Percentiles rank a stretch among this genome's conserved stretches.
These are phyloP conservation scores for Odocoileus virginianus DNA, from an alignment of 2,113 vertebrate species.

Conservation along the genomic window DNA sequence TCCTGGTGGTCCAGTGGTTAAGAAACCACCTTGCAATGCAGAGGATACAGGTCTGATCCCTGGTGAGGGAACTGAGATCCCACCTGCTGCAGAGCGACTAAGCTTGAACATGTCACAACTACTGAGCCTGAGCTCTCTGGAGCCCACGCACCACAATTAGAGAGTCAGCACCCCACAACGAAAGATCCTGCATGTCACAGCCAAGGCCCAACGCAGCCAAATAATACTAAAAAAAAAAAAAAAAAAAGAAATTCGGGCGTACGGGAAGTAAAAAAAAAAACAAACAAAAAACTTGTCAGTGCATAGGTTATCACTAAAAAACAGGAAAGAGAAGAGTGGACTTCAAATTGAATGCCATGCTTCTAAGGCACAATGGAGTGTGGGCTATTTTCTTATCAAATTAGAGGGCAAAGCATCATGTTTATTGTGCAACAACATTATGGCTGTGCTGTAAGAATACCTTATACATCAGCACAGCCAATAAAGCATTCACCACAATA, in stretches of 20 bases:
- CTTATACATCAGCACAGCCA: not conserved
- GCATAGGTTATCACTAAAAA: not conserved
- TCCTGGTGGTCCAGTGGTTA: not conserved
- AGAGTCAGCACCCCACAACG: not conserved
- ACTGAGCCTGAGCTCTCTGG: not conserved
- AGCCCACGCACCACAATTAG: not conserved
- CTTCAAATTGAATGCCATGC: not conserved
- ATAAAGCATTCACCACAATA: conserved; percentile 1
- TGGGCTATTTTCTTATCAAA: not conserved
- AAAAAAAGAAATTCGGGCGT: not conserved
- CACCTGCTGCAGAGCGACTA: not conserved
- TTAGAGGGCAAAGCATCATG: not conserved
- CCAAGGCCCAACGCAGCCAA: not conserved
- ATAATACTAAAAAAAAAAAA: not conserved
- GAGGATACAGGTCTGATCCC: not conserved
- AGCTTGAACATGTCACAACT: not conserved
- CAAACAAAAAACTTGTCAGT: not conserved
- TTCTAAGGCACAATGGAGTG: not conserved
- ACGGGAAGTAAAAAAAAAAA: not conserved
- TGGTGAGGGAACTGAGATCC: not conserved
- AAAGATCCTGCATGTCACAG: not conserved
- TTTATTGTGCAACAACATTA: conserved; percentile 1
- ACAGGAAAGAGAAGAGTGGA: conserved; percentile 4
- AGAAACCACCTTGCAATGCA: not conserved
- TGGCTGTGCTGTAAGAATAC: not conserved